Evolutionary conservation across 2,888 invertebrate genomes (phyloP), one percentile per base, ranked within the genome.

Genomic region (Dolichopus griseipennis): DNA sequence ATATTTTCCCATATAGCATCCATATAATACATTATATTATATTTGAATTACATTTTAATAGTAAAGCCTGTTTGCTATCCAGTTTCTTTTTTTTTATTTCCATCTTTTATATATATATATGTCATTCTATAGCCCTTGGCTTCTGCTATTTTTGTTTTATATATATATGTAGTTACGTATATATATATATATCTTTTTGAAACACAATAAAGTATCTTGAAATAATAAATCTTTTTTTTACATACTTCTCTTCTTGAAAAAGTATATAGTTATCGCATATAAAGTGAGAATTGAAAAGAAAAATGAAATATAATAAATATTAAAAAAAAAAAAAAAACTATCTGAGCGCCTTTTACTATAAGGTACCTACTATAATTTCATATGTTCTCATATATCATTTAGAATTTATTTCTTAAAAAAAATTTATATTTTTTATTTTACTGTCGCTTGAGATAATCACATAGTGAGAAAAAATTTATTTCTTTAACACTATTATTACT

Each of bases 381-480:
- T 52, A 52, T 12, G 15, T 52, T 52, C 52, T 52, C 52, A 52
- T 52, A 52, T 52, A 52, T 52, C 52, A 52, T 52, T 52, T 52
- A 18, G 18, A 12, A 52, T 9, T 18, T 52, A 41, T 15, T 41
- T 41, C 41, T 41, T 41, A 4, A 27, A 27, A 27, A 27, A 27
- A 27, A 27, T 4, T 4, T 4, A 27, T 27, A 7, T 37, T 37
- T 52, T 52, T 12, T 52, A 18, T 52, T 52, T 7, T 37, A 7
- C 12, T 52, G 15, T 52, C 15, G 52, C 52, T 52, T 52, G 18
- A 52, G 52, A 52, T 52, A 52, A 52, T 52, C 52, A 15, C 52
- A 52, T 37, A 52, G 15, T 12, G 52, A 18, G 52, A 52, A n/a
- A 52, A 52, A 52, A 15, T 52, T 52, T 15, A 15, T 52, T 52